Percentiles rank a stretch among this genome's conserved stretches.
These are phyloP conservation scores for Sturnira hondurensis DNA, from an alignment of 2,113 vertebrate species.

Conservation along the genomic window DNA sequence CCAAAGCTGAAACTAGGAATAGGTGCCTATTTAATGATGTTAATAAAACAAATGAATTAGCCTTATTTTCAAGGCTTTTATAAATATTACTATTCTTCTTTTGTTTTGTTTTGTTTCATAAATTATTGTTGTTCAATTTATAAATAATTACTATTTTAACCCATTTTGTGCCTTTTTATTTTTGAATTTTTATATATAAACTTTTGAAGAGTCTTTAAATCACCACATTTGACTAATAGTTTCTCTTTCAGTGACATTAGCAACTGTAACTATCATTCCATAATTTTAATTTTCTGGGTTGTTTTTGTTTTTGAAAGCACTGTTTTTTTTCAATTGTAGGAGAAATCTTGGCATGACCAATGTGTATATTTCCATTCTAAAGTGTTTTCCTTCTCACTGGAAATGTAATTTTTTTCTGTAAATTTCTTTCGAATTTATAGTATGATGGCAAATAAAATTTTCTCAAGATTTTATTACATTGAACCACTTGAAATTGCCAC, in stretches of 20 bases:
- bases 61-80: constrained; percentile 63
- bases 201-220: background rate
- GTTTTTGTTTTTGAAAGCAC: background rate
- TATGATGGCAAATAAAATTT: constrained; percentile 67
- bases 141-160: constrained; percentile 30
- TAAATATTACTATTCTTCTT: constrained; percentile 35
- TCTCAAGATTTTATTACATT: constrained; percentile 77
- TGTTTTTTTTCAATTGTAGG: background rate
- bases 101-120: too few species aligned
- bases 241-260: background rate
- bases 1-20: constrained; percentile 40
- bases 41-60: constrained; percentile 23
- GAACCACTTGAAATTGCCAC: constrained; percentile 25
- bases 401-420: constrained; percentile 40
- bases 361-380: constrained; percentile 42
- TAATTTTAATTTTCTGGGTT: constrained; percentile 40
- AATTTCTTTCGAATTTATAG: constrained; percentile 46
- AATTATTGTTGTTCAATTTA: background rate
- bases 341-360: constrained; percentile 35
- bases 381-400: background rate
- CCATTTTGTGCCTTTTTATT: constrained; percentile 64
- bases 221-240: background rate
- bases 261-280: background rate
- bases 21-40: constrained; percentile 52
- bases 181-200: constrained; percentile 38